Evolutionary conservation across 2,113 vertebrate genomes (phyloP), one percentile per base, ranked within the genome.

Genomic region (Eurypyga helias): DNA sequence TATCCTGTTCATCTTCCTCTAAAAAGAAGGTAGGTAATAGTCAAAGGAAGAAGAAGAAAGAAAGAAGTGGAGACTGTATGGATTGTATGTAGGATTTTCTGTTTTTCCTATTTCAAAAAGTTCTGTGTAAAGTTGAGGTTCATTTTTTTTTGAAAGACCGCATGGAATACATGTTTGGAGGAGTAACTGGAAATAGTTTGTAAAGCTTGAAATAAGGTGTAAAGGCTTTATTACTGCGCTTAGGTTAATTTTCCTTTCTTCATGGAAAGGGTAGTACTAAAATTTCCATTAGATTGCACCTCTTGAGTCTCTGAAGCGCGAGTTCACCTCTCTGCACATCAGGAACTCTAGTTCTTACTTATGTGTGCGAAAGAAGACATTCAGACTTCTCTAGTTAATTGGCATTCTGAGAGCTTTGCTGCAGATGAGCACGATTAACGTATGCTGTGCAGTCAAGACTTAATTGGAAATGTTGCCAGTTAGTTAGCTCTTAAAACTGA

Each of bases 21-120:
- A 86, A 83, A 85, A 91, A 84, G 12, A 96, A 97, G 96, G 83
- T 96, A 97, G 76, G 91, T 97, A 78, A 89, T 83, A 98, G 81
- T 91, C 69, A 87, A 92, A 91, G 58, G 58, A 69, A 72, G 71
- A 76, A 86, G 60, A 19, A 41, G 41, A 12, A 90, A 54, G 25
- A 87, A 66, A 49, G 28, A 88, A 60, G 60, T 58, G 85, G 43
- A 71, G 25, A 55, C 15, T n/a, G 21, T 89, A 45, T 76, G 64
- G 45, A 67, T 73, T 93, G 11, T 87, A 20, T 89, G 60, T 54
- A 81, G 83, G 55, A 67, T 75, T 83, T 87, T 84, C 43, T 72
- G 5, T 28, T 61, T 90, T 87, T 86, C 5, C 2, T 67, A 1
- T 25, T 81, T 91, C 78, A 71, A 33, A 66, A 93, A 75, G 24